These are phyloP conservation scores for Pyrrhia umbra DNA, from an alignment of 2,888 invertebrate species.

Conservation along the genomic window DNA sequence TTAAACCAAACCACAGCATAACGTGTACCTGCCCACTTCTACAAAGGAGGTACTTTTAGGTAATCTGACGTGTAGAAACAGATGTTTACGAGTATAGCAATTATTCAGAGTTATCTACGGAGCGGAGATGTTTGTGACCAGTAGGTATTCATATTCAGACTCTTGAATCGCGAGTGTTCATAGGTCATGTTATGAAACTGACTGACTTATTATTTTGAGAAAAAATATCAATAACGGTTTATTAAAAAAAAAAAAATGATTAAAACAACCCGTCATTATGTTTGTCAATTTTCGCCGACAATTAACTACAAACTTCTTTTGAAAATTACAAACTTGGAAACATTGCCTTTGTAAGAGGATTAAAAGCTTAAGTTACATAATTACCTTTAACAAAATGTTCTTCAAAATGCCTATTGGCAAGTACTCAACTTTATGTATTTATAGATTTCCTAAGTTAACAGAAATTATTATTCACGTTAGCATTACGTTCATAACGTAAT, in stretches of 20 bases:
- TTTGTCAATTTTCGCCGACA: constrained; percentile 40
- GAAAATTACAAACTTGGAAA: constrained; percentile 68
- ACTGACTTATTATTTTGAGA: constrained; percentile 10
- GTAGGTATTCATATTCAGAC: not conserved
- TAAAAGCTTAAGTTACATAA: constrained; percentile 72
- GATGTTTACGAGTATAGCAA: not conserved
- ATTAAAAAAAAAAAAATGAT: constrained; percentile 21
- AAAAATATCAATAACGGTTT: constrained; percentile 11
- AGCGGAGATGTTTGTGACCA: not conserved
- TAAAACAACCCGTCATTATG: constrained; percentile 18
- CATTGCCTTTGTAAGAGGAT: constrained; percentile 69
- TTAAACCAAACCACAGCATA: constrained; percentile 14
- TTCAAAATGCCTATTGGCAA: constrained; percentile 54
- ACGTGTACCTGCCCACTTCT: not conserved
- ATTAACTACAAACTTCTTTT: constrained; percentile 65
- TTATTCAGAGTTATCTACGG: not conserved
- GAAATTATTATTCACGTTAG: not conserved
- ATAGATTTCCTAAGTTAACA: constrained; percentile 13
- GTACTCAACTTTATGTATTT: constrained; percentile 27
- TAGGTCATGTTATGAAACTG: too few species aligned
- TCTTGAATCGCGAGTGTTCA: too few species aligned
- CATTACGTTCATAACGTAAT: too few species aligned
- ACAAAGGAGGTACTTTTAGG: not conserved
- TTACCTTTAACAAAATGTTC: constrained; percentile 68
- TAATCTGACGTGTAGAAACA: not conserved